Percentiles rank a stretch among this genome's conserved stretches.
Conservation (phyloP, 1,140 invertebrate species). For the Mercenaria mercenaria region DNA sequence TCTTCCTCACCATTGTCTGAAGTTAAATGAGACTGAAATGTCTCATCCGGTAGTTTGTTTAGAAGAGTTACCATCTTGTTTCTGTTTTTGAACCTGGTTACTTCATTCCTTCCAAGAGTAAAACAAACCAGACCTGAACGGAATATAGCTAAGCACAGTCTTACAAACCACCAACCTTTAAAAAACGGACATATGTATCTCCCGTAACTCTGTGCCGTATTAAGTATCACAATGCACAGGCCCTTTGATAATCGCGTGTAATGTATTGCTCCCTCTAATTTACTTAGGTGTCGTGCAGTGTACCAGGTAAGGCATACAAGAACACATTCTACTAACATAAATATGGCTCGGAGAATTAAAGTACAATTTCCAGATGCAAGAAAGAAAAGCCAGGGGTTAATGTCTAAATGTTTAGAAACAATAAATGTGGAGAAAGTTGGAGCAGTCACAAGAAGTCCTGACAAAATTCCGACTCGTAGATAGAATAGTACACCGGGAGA, state of each 20-base stretch:
- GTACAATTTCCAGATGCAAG: neutral
- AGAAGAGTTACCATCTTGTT: neutral
- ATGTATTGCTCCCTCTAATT: neutral
- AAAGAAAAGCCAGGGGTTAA: neutral
- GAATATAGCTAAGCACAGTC: neutral
- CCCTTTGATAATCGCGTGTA: neutral
- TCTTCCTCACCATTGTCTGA: neutral
- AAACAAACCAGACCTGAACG: neutral
- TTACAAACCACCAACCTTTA: constrained; percentile 4
- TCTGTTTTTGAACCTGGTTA: neutral
- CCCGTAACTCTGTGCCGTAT: neutral
- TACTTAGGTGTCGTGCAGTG: neutral
- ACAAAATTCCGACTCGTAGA: neutral
- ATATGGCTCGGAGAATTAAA: neutral
- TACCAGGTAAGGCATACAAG: neutral
- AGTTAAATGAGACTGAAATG: neutral
- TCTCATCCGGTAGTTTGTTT: neutral
- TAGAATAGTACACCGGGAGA: neutral
- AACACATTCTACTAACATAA: neutral
- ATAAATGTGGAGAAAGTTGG: neutral
- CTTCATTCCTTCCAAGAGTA: neutral
- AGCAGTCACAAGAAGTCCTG: neutral
- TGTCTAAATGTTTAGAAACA: neutral
- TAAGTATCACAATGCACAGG: neutral
- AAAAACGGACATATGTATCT: constrained; percentile 16